These are phyloP conservation scores for Phrynocephalus forsythii DNA, from an alignment of 2,797 vertebrate genomes.

Conservation along the genomic window DNA sequence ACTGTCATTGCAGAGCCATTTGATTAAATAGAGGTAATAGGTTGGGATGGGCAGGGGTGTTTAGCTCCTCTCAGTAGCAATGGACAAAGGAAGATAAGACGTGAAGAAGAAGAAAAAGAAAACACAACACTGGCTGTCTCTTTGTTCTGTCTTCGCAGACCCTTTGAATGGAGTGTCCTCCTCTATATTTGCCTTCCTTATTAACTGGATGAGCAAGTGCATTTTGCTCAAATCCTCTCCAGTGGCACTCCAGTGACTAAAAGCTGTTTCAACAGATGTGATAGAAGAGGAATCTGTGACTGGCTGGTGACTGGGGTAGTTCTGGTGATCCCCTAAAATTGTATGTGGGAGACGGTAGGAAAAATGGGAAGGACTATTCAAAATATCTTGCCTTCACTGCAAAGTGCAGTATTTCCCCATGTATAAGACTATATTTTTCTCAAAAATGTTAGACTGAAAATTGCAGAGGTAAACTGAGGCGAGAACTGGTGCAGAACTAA, in stretches of 20 bases:
- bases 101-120: background rate
- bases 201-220: constrained; percentile 27
- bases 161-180: background rate
- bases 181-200: constrained; percentile 10
- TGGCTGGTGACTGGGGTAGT: too few species aligned
- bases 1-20: constrained; percentile 64
- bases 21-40: constrained; percentile 76
- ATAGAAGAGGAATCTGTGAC: background rate
- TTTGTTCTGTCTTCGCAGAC: constrained; percentile 25
- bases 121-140: background rate
- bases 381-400: too few species aligned
- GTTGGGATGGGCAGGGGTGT: constrained; percentile 65
- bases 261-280: background rate
- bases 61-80: constrained; percentile 68
- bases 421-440: too few species aligned
- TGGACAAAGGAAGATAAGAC: constrained; percentile 64
- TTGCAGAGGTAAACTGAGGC: too few species aligned
- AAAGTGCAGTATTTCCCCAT: too few species aligned
- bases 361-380: too few species aligned
- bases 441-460: too few species aligned
- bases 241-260: background rate
- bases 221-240: background rate
- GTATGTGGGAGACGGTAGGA: too few species aligned
- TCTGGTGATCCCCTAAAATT: too few species aligned
- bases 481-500: too few species aligned